phyloP scores from a whole-genome alignment of 2,113 vertebrate species.

The Ammodytes dubius region DNA sequence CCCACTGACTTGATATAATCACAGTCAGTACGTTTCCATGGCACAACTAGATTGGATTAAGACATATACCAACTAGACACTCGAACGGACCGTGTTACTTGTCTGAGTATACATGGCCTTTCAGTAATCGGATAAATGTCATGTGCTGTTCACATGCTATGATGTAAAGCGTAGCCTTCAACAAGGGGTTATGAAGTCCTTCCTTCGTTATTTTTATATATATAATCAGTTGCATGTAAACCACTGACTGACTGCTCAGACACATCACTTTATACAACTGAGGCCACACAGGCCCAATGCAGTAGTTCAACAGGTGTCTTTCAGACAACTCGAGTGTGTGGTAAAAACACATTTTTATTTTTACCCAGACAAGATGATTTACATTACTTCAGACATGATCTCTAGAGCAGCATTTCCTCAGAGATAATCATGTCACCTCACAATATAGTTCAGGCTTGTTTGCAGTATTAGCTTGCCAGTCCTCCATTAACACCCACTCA shows the following conservation, averaged over 20 bases:
- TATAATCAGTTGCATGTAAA: no score
- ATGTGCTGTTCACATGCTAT: no score
- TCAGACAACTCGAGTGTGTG: not conserved
- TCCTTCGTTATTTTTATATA: no score
- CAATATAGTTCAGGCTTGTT: not conserved
- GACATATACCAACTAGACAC: no score
- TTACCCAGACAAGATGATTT: not conserved
- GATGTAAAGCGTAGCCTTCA: no score
- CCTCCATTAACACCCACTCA: not conserved
- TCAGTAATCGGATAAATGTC: no score
- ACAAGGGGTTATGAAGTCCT: no score
- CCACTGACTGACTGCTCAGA: constrained; percentile 9
- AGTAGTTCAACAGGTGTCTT: not conserved
- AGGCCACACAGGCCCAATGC: not conserved
- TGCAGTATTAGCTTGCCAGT: not conserved
- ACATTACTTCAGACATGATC: not conserved
- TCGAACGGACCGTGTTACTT: no score
- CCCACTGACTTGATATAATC: not conserved
- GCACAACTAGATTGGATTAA: no score
- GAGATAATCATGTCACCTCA: not conserved
- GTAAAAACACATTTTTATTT: not conserved
- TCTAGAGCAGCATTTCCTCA: not conserved
- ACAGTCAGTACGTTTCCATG: no score
- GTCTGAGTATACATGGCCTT: no score
- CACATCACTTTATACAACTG: constrained; percentile 13